Evolutionary conservation across 2,113 vertebrate genomes (phyloP), one percentile per base, ranked within the genome.

Genomic region (Ameiurus melas): DNA sequence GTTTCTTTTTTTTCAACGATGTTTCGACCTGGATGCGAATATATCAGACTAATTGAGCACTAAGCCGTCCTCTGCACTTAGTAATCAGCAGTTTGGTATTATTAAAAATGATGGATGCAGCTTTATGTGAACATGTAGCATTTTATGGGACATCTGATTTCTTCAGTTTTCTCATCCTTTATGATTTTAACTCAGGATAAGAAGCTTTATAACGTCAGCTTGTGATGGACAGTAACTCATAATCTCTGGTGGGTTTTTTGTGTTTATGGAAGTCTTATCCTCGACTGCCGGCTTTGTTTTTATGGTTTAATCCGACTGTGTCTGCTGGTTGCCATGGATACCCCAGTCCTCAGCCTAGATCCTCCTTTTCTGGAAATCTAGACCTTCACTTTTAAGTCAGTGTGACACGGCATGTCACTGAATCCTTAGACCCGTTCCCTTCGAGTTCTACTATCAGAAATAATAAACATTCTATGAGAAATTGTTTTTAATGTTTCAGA

Each of bases 321-420:
- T 90, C 84, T 64, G 66, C 79, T 81, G 77, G 91, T 91, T 91
- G 81, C 91, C 89, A 91, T 92, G 91, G 92, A 89, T 79, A 91
- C 91, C 60, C 8, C 13, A 55, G n/a, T 64, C 71, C 79, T 90
- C 78, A 83, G 47, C 73, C 75, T 64, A 58, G 53, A 25, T 75
- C 39, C 27, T 85, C 75, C 57, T 85, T 73, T 81, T 73, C 82
- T 70, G 58, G 57, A 89, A 89, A 70, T 86, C 55, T 43, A 70
- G 55, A 88, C 62, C 66, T 90, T 83, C 33, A 82, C 36, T 79
- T 58, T 71, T 70, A 77, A 90, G 75, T 88, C 55, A 86, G 9
- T 39, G 13, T 25, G 33, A 86, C 33, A 14, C 17, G 17, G 86
- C 66, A 77, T 36, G 3, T 33, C 71, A 64, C 6, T 16, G 30